Conservation (phyloP, 2,888 invertebrate genomes). For the Epistrophella euchroma region DNA sequence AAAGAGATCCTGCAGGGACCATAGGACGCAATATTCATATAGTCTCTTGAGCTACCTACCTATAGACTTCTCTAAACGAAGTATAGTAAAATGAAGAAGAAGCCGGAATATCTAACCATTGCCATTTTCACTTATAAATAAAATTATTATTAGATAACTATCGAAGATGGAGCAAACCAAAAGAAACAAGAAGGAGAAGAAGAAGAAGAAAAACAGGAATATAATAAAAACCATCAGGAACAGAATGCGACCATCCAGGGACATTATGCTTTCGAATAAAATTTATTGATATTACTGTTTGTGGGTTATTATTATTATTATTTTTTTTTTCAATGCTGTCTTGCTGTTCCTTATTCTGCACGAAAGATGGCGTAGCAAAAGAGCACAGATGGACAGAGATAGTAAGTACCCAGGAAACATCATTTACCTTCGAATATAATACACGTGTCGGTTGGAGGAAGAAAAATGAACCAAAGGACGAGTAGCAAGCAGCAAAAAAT, state of each 20-base stretch:
- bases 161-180: conserved; percentile 60
- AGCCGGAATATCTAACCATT: conserved; percentile 19
- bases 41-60: conserved; percentile 4
- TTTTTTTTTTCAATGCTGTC: conserved; percentile 1
- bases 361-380: conserved; percentile 53
- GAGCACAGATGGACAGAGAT: conserved; percentile 69
- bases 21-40: conserved; percentile 30
- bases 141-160: conserved; percentile 76
- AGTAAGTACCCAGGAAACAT: conserved; percentile 57
- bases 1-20: not conserved
- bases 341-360: conserved; percentile 21
- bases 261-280: conserved; percentile 76
- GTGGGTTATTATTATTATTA: conserved; percentile 51
- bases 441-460: conserved; percentile 35
- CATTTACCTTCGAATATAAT: conserved; percentile 65
- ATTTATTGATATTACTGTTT: conserved; percentile 76
- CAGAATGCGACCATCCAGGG: conserved; percentile 73
- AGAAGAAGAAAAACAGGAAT: conserved; percentile 41
- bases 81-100: not conserved
- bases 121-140: conserved; percentile 52
- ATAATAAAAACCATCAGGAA: conserved; percentile 70
- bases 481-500: conserved; percentile 12
- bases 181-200: not conserved
- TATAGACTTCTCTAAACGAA: not conserved
- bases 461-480: conserved; percentile 33